Base-by-base conservation (phyloP, 2,113 vertebrate genomes). In the Cinclus cinclus region DNA sequence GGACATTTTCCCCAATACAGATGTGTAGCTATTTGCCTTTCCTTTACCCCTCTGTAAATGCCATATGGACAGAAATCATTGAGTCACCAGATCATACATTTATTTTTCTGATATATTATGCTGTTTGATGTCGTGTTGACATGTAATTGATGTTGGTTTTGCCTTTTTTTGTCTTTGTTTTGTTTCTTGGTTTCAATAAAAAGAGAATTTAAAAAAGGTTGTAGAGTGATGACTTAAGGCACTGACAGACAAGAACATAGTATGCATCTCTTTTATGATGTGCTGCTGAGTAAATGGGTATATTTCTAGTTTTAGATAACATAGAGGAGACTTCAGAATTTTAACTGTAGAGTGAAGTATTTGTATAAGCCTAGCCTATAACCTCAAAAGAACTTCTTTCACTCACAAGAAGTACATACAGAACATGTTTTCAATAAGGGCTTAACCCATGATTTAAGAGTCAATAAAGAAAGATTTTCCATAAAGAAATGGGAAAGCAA, bases 81-180 rank as follows among this genome's bases (percentile, higher is more conserved):
- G 89, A 96, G 94, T 95, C 92, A 96, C 92, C 90, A 95, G 90
- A 97, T 96, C 96, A 96, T 79, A 97, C 65, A 89, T 95, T 96
- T 97, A 90, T 96, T 96, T 97, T 97, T 90, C 97, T 95, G 92
- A 97, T 97, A 97, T 93, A 97, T 97, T 97, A 98, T 96, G 96
- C 96, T 93, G 74, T 98, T 97, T 97, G 97, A 96, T 97, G 97
- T 97, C 97, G 96, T 87, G 94, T 84, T 98, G 97, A 97, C 95
- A 97, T 96, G 92, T 96, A 97, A 95, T 84, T 97, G 95, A 96
- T 97, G 94, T 94, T 92, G 83, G 50, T 95, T 93, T 94, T 96
- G 84, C 95, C 56, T 97, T 97, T 96, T 95, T 97, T 96, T 83
- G 83, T 94, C 94, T 97, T 97, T 96, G 94, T 97, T 98, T 98